Base-by-base conservation (phyloP, 2,888 invertebrate species). In the Conomelus anceps region DNA sequence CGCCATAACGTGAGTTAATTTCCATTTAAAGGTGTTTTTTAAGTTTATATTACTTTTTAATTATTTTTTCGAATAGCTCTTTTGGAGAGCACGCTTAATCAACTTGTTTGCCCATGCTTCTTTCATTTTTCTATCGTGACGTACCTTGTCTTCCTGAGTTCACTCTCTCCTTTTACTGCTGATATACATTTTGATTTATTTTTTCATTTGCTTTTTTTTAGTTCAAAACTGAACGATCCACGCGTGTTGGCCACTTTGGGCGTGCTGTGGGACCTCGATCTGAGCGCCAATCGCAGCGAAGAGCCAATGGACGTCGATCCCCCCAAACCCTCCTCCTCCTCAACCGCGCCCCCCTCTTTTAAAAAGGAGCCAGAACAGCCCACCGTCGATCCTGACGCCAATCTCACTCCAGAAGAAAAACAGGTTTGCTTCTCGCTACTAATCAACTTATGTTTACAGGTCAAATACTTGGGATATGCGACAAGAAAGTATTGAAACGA, bases 161-260 rank as follows among this genome's bases (percentile, higher is more conserved):
- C n/a, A n/a, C n/a, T n/a, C n/a, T n/a, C n/a, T n/a, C n/a, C n/a
- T n/a, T n/a, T n/a, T n/a, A n/a, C n/a, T n/a, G n/a, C n/a, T n/a
- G 4, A 4, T 22, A n/a, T 87, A 24, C 3, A 11, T 26, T 22
- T 29, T 22, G 23, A 26, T n/a, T 23, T 3, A 86, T 20, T 23
- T 0, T 24, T 23, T 88, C 4, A 20, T 88, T 34, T 63, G 9
- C 24, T 29, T 22, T 87, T 88, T 90, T 91, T 6, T 88, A 92
- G 92, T 11, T 90, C 92, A 88, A 94, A 94, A 90, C 92, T 96
- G 90, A 94, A 95, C 91, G 97, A 97, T 92, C 95, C 95, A 29
- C 94, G 96, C 91, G 93, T 97, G 29, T 93, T 96, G 88, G 95
- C 95, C 4, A 96, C 97, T 0, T 93, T 97, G 3, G 95, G 95